Percentiles rank a stretch among this genome's conserved stretches.
Evolutionary conservation across 2,113 vertebrate genomes (phyloP).

Genomic region (Hippocampus comes): DNA sequence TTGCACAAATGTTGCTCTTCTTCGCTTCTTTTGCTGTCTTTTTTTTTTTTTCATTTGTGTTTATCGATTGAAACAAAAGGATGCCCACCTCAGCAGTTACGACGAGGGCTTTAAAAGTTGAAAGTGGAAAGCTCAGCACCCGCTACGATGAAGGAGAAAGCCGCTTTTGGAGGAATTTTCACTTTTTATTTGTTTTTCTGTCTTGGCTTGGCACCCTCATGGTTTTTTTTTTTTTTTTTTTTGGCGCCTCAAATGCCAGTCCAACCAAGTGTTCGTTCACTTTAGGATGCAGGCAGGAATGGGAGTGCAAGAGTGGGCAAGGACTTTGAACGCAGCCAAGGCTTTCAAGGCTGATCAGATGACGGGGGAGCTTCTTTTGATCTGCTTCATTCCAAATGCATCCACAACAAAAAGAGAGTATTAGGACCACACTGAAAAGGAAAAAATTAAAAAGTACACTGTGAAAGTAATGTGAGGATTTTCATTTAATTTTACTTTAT

Average conservation of each 20-base stretch:
- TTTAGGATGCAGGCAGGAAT: background rate
- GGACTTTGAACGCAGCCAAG: conserved; percentile 1
- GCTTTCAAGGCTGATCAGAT: conserved; percentile 4
- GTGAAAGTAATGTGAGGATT: background rate
- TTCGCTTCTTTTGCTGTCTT: background rate
- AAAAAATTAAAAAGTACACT: background rate
- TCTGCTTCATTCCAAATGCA: conserved; percentile 2
- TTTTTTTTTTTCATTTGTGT: background rate
- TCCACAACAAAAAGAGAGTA: background rate
- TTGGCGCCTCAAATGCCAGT: background rate
- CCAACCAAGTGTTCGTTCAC: background rate
- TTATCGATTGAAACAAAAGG: conserved; percentile 8
- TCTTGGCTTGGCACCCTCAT: background rate
- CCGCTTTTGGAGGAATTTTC: background rate
- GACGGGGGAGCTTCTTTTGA: background rate
- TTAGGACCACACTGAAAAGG: background rate
- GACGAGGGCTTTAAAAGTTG: background rate
- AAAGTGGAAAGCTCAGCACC: conserved; percentile 3
- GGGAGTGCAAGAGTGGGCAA: background rate
- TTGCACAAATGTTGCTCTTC: background rate
- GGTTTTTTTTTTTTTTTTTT: background rate
- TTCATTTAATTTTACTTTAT: background rate
- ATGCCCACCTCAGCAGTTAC: background rate
- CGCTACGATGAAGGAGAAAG: background rate
- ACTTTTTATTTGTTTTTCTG: background rate